Conservation (phyloP, 2,113 vertebrate species). For the Rattus norvegicus region GRCr8 NC_086036.1:77658501-77659000, state of each 20-base stretch:
- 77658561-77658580: background rate
- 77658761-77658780: no score
- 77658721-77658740: no score
- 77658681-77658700: background rate
- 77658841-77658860: background rate
- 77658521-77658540: background rate
- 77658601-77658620: no score
- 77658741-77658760: no score
- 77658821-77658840: fast-evolving
- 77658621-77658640: background rate
- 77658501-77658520: background rate
- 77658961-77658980: background rate
- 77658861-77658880: fast-evolving
- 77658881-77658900: fast-evolving
- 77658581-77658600: background rate
- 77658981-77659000: no score
- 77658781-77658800: fast-evolving
- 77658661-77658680: fast-evolving
- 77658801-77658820: background rate
- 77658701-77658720: no score
- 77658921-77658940: fast-evolving
- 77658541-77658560: background rate
- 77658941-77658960: fast-evolving
- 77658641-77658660: background rate
- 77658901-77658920: fast-evolving